These are phyloP conservation scores for Python bivittatus DNA, from an alignment of 2,113 vertebrate genomes.

Conservation along the genomic window DNA sequence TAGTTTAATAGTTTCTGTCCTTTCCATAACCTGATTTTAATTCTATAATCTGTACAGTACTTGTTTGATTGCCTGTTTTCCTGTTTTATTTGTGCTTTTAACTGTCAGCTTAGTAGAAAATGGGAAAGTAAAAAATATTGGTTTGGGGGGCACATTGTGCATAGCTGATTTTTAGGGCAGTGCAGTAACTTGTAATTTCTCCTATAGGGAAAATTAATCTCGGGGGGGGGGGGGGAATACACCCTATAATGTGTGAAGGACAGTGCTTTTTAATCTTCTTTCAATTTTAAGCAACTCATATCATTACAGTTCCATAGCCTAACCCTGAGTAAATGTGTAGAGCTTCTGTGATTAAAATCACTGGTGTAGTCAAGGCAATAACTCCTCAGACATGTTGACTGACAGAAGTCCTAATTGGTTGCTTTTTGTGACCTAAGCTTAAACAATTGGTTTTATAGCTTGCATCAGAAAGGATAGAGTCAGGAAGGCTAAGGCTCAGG, in stretches of 20 bases:
- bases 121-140: conserved; percentile 31
- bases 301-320: neutral
- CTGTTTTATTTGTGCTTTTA: conserved; percentile 34
- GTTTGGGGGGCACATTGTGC: neutral
- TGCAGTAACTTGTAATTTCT: neutral
- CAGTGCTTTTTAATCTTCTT: neutral
- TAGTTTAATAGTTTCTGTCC: conserved; percentile 10
- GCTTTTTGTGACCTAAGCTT: neutral
- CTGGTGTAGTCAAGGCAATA: neutral
- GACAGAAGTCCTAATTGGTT: neutral
- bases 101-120: conserved; percentile 43
- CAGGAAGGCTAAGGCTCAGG: neutral
- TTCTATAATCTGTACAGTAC: conserved; percentile 35
- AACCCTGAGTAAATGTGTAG: neutral
- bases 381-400: neutral
- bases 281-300: neutral
- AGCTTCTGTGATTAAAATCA: neutral
- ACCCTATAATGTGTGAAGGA: neutral
- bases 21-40: neutral
- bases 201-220: neutral
- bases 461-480: neutral
- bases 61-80: conserved; percentile 17
- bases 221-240: no score
- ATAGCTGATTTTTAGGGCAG: conserved; percentile 32
- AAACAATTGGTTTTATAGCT: neutral